Evolutionary conservation across 2,797 vertebrate genomes (phyloP).

Genomic region (Enteromius fasciolatus): DNA sequence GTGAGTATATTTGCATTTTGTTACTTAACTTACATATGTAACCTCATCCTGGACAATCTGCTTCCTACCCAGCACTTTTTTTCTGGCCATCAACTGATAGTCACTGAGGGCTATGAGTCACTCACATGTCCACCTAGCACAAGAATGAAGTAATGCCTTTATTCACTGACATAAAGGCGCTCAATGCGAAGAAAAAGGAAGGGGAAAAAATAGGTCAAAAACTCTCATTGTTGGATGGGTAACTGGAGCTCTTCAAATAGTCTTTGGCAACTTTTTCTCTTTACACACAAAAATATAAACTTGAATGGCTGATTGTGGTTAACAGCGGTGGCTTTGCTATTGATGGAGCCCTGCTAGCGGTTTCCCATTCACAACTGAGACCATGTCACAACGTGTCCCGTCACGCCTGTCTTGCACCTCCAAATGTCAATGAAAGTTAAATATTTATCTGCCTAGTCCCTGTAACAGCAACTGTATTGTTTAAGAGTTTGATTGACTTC

Average conservation of each 20-base stretch:
- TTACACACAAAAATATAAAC: constrained; percentile 46
- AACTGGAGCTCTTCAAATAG: constrained; percentile 54
- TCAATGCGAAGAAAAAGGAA: constrained; percentile 25
- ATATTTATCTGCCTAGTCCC: constrained; percentile 44
- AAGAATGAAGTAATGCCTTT: constrained; percentile 73
- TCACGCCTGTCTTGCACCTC: constrained; percentile 45
- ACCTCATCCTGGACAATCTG: not conserved
- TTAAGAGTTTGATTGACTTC: constrained; percentile 20
- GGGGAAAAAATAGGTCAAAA: constrained; percentile 56
- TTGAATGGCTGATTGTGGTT: constrained; percentile 56
- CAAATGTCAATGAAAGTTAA: constrained; percentile 49
- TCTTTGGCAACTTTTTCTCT: constrained; percentile 57
- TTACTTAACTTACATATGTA: not conserved
- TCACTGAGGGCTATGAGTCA: constrained; percentile 59
- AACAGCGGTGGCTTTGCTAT: constrained; percentile 40
- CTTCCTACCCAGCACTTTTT: not conserved
- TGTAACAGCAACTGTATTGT: constrained; percentile 29
- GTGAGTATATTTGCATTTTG: not conserved
- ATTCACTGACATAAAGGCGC: constrained; percentile 60
- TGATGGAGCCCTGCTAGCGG: constrained; percentile 45
- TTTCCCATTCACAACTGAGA: constrained; percentile 37
- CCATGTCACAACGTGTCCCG: constrained; percentile 36
- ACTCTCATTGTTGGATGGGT: constrained; percentile 62
- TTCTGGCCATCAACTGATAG: not conserved
- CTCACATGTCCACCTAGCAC: constrained; percentile 62